Conservation (phyloP, 2,888 invertebrate species). For the Apocheima hispidaria region DNA sequence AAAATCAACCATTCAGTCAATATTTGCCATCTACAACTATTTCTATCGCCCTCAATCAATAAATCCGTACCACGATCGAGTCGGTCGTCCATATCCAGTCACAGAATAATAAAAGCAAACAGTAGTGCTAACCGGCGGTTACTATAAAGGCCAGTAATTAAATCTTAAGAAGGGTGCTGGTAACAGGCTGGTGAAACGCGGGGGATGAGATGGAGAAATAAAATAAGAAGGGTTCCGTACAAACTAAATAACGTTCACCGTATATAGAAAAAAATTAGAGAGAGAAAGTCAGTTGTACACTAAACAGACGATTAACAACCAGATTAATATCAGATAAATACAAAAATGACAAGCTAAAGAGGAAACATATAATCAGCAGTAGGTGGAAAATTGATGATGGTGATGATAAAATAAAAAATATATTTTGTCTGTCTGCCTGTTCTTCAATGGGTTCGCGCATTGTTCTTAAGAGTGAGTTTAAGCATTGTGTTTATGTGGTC, state of each 20-base stretch:
- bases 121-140: conserved; percentile 56
- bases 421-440: too few species aligned
- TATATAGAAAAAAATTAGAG: neutral
- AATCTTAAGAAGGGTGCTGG: conserved; percentile 67
- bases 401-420: too few species aligned
- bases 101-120: conserved; percentile 61
- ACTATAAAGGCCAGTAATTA: conserved; percentile 71
- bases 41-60: neutral
- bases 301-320: too few species aligned
- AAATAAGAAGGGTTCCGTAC: conserved; percentile 35
- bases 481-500: too few species aligned
- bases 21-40: neutral
- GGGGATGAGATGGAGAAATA: neutral
- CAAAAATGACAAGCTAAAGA: too few species aligned
- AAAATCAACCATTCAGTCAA: neutral
- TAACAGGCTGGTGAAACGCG: conserved; percentile 20
- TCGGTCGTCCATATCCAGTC: conserved; percentile 5
- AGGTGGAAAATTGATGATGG: too few species aligned
- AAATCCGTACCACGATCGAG: neutral
- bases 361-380: too few species aligned
- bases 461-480: too few species aligned
- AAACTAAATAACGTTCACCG: neutral
- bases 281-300: too few species aligned
- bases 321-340: too few species aligned
- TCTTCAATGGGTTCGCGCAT: too few species aligned